These are phyloP conservation scores for Motacilla tschutschensis DNA, from an alignment of 2,113 vertebrate genomes.

Conservation along the genomic window DNA sequence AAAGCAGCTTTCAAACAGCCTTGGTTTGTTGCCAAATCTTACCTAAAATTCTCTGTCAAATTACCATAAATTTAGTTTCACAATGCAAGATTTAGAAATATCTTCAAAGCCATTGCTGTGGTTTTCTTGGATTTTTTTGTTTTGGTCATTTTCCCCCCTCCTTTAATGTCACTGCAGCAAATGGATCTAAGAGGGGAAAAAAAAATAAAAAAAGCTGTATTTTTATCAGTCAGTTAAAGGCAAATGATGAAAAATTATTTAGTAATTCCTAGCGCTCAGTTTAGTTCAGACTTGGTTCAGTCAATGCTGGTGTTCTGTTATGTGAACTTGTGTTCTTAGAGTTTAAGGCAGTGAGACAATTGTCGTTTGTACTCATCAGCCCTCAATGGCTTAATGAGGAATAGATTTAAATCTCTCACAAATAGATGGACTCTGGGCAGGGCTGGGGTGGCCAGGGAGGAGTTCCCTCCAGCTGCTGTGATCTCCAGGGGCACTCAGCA, in stretches of 20 bases:
- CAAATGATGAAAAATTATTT: background rate
- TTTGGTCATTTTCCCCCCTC: accelerated
- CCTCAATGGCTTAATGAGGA: background rate
- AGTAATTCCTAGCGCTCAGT: background rate
- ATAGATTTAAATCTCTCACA: background rate
- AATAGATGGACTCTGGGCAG: background rate
- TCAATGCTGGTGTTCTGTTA: background rate
- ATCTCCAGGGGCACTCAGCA: background rate
- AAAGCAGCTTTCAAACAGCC: background rate
- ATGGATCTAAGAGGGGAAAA: no score
- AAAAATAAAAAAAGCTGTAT: background rate
- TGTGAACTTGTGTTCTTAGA: background rate
- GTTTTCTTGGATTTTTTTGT: accelerated
- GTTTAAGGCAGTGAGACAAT: background rate
- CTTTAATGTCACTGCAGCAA: background rate
- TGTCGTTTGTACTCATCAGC: background rate
- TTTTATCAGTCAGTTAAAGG: background rate
- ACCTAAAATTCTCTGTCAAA: background rate
- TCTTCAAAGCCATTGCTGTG: accelerated
- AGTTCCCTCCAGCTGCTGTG: accelerated
- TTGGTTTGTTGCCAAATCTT: background rate
- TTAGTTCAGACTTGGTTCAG: background rate
- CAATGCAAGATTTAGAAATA: background rate
- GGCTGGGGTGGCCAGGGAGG: background rate
- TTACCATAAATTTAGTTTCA: background rate